These are phyloP conservation scores for Alethe diademata DNA, from an alignment of 2,113 vertebrate species.

Conservation along the genomic window DNA sequence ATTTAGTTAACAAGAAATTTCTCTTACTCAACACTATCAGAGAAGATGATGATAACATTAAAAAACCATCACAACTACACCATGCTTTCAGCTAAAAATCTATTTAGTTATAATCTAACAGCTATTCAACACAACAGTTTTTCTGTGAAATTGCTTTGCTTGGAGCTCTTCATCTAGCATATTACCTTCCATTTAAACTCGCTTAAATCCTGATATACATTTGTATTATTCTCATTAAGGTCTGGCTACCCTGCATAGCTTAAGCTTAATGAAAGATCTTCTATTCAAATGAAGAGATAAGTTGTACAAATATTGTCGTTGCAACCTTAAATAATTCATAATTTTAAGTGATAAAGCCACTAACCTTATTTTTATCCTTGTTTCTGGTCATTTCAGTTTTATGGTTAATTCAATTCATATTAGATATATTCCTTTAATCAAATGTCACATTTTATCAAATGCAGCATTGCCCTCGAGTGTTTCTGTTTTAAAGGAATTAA, in stretches of 20 bases:
- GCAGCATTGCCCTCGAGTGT: background rate
- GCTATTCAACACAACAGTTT: slow-evolving; percentile 18
- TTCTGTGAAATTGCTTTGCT: slow-evolving; percentile 35
- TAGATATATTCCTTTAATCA: background rate
- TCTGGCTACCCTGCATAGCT: background rate
- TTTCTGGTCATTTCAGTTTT: background rate
- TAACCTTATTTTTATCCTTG: background rate
- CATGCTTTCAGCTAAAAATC: slow-evolving; percentile 33
- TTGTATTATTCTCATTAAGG: slow-evolving; percentile 37
- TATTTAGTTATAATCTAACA: slow-evolving; percentile 15
- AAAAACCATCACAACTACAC: slow-evolving; percentile 22
- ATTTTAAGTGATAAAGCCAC: background rate
- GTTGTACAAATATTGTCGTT: background rate
- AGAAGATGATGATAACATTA: slow-evolving; percentile 10
- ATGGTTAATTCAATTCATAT: background rate
- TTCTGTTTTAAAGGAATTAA: slow-evolving; percentile 43
- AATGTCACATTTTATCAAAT: slow-evolving; percentile 14
- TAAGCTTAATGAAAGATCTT: slow-evolving; percentile 14
- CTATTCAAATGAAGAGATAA: slow-evolving; percentile 4
- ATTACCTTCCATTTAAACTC: slow-evolving; percentile 32
- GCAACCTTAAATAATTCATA: background rate
- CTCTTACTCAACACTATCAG: slow-evolving; percentile 14
- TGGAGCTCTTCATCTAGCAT: slow-evolving; percentile 23
- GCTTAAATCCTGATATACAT: slow-evolving; percentile 12
- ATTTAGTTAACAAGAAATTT: slow-evolving; percentile 39